These are phyloP conservation scores for Hassar affinis DNA, from an alignment of 2,113 vertebrate species.

Conservation along the genomic window DNA sequence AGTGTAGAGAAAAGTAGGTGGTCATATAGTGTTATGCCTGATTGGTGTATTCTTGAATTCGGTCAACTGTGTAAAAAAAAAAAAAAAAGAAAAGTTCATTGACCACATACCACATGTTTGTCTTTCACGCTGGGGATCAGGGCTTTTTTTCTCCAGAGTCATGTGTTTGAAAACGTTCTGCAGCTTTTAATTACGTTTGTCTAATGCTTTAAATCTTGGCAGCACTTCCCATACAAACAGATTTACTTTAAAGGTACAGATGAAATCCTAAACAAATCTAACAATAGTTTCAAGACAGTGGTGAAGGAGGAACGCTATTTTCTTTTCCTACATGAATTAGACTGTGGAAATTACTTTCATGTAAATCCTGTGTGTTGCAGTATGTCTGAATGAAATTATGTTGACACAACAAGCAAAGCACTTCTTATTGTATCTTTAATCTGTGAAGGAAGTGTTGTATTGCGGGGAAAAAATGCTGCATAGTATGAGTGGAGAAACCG, in stretches of 20 bases:
- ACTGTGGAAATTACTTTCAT: neutral
- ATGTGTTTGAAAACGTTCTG: constrained; percentile 21
- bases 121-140: constrained; percentile 21
- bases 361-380: neutral
- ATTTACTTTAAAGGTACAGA: constrained; percentile 9
- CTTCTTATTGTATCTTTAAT: constrained; percentile 28
- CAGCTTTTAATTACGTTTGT: constrained; percentile 16
- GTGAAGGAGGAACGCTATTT: neutral
- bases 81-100: constrained; percentile 38
- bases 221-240: constrained; percentile 1
- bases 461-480: neutral
- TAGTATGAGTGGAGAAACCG: neutral
- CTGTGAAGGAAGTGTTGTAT: neutral
- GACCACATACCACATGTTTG: constrained; percentile 1
- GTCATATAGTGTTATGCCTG: too few species aligned
- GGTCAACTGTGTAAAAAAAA: constrained; percentile 40
- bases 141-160: neutral
- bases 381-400: neutral
- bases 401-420: neutral
- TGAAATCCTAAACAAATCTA: neutral
- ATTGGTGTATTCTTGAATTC: constrained; percentile 45
- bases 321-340: neutral
- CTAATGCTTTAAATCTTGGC: constrained; percentile 9
- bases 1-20: too few species aligned
- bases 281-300: neutral